Evolutionary conservation across 2,113 vertebrate genomes (phyloP).

Genomic region (Sander vitreus): DNA sequence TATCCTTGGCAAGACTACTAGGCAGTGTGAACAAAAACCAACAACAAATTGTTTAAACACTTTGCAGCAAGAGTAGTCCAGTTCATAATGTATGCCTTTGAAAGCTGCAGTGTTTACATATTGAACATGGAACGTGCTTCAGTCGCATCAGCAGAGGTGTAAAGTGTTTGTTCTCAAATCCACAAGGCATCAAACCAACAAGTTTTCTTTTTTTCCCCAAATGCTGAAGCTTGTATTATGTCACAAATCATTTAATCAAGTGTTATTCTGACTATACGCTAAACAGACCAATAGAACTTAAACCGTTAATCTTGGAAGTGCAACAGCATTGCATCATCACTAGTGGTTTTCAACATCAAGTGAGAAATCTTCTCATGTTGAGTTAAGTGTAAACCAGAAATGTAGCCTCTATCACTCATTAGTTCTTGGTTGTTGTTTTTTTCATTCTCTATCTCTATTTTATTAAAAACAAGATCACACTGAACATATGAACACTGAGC

Average conservation of each 20-base stretch:
- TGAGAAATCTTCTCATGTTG: slow-evolving; percentile 5
- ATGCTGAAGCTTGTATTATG: slow-evolving; percentile 3
- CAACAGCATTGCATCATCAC: slow-evolving; percentile 1
- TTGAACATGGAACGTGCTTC: slow-evolving; percentile 36
- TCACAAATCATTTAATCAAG: slow-evolving; percentile 23
- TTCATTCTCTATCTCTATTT: slow-evolving; percentile 14
- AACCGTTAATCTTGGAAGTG: slow-evolving; percentile 30
- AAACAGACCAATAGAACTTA: slow-evolving; percentile 11
- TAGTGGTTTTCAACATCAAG: background rate
- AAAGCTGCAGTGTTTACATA: slow-evolving; percentile 47
- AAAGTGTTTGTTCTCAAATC: slow-evolving; percentile 36
- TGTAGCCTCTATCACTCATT: background rate
- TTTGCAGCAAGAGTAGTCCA: slow-evolving; percentile 31
- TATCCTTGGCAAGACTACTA: slow-evolving; percentile 32
- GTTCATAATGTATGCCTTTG: slow-evolving; percentile 35
- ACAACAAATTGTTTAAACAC: slow-evolving; percentile 45
- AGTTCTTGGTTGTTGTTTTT: slow-evolving; percentile 36
- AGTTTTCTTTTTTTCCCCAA: slow-evolving; percentile 20
- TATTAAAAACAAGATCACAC: slow-evolving; percentile 57
- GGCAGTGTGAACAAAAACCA: slow-evolving; percentile 30
- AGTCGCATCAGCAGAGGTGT: slow-evolving; percentile 39
- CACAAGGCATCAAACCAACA: slow-evolving; percentile 24
- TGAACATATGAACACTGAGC: slow-evolving; percentile 45
- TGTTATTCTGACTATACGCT: slow-evolving; percentile 8
- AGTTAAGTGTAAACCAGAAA: slow-evolving; percentile 3